Evolutionary conservation across 64 coral and sea anemone species (phyloP).

Genomic region (Actinia equina): DNA sequence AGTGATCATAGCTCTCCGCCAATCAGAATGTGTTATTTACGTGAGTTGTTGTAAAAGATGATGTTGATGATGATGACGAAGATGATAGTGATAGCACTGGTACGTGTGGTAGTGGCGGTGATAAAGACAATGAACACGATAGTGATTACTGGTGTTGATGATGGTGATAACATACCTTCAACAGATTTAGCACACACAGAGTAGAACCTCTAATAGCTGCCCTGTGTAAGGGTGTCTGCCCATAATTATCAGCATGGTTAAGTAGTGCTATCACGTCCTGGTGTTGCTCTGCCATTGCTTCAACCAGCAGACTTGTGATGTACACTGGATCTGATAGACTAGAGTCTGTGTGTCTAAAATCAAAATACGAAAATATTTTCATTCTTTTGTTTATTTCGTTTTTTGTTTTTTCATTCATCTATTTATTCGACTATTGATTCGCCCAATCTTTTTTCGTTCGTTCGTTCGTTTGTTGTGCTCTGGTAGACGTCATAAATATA

Average conservation of each 20-base stretch:
- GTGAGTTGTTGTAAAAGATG: no score
- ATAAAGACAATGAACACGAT: not conserved
- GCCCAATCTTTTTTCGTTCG: no score
- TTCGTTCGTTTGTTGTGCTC: no score
- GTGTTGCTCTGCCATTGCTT: constrained; percentile 79
- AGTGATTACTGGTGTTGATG: not conserved
- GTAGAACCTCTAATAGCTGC: constrained; percentile 76
- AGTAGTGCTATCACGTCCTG: constrained; percentile 54
- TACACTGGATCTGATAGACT: constrained; percentile 79
- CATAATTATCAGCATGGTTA: constrained; percentile 67
- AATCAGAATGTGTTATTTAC: no score
- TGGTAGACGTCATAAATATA: not conserved
- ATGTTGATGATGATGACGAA: no score
- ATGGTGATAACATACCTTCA: constrained; percentile 44
- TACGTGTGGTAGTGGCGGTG: not conserved
- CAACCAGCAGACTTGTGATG: constrained; percentile 58
- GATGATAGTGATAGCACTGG: not conserved
- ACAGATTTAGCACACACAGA: constrained; percentile 71
- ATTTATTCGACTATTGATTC: not conserved
- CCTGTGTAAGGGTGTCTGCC: constrained; percentile 83
- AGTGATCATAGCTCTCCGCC: no score
- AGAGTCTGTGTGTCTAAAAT: constrained; percentile 50
- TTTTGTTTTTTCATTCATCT: not conserved
- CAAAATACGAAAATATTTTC: not conserved
- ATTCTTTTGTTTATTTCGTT: not conserved